These are phyloP conservation scores for Drosophila tristis DNA, from an alignment of 1,140 invertebrate genomes.

Conservation along the genomic window DNA sequence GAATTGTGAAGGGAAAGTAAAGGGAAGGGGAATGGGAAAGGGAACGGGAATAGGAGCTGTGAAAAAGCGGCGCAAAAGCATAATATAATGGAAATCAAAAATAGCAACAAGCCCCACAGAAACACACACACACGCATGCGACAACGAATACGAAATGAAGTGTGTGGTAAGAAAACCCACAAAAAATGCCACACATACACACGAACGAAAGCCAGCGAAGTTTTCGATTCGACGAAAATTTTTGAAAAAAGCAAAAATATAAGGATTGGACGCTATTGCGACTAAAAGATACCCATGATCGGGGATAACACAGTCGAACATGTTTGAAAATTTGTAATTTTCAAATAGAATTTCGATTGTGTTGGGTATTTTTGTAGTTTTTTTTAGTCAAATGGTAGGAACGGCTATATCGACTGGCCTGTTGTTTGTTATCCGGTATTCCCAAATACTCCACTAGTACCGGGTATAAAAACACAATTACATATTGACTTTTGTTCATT, in stretches of 20 bases:
- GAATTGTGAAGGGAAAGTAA: constrained; percentile 55
- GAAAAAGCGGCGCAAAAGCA: constrained; percentile 55
- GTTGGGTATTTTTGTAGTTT: no score
- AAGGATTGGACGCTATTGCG: no score
- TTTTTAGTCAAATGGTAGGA: no score
- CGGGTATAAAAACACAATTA: constrained; percentile 65
- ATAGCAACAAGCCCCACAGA: constrained; percentile 35
- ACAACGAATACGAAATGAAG: constrained; percentile 43
- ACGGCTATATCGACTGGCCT: no score
- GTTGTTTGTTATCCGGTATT: no score
- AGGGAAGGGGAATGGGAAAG: constrained; percentile 45
- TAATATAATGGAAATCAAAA: constrained; percentile 51
- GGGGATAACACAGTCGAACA: no score
- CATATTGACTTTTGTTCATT: constrained; percentile 67
- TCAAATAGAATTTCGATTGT: no score
- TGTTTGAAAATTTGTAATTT: no score
- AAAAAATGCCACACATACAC: constrained; percentile 27
- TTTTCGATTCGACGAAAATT: constrained; percentile 60
- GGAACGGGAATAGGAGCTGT: constrained; percentile 37
- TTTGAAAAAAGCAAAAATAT: constrained; percentile 49
- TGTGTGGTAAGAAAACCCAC: constrained; percentile 62
- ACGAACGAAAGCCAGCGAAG: constrained; percentile 42
- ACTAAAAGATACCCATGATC: no score
- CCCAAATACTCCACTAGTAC: neutral
- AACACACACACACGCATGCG: constrained; percentile 14